Evolutionary conservation across 1,140 invertebrate genomes (phyloP).

Genomic region (Paraescarpia echinospica): DNA sequence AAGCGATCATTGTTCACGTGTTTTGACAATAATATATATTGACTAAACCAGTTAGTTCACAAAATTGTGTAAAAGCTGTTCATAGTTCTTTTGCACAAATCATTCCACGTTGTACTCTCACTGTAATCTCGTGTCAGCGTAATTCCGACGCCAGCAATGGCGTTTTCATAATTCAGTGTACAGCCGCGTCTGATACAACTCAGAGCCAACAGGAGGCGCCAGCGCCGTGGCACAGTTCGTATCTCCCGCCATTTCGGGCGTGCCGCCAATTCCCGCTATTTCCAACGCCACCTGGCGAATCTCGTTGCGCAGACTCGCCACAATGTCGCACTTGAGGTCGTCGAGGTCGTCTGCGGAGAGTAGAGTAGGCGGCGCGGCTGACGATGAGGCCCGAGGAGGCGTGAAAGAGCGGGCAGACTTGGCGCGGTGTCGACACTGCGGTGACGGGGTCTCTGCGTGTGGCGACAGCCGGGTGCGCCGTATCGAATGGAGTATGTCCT

Average conservation of each 20-base stretch:
- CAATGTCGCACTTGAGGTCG: constrained; percentile 52
- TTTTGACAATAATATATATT: not conserved
- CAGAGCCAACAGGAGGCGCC: constrained; percentile 37
- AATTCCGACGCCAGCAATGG: not conserved
- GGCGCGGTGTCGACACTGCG: not conserved
- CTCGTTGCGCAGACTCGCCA: constrained; percentile 48
- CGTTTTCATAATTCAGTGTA: constrained; percentile 50
- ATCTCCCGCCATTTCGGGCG: constrained; percentile 14
- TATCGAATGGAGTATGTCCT: constrained; percentile 56
- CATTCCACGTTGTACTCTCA: not conserved
- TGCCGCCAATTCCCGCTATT: constrained; percentile 29
- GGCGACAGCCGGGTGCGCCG: not conserved
- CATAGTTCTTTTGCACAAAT: not conserved
- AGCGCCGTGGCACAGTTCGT: constrained; percentile 28
- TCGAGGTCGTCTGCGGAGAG: constrained; percentile 44
- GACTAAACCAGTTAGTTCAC: not conserved
- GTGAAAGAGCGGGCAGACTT: not conserved
- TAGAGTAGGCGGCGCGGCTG: not conserved
- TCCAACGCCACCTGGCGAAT: constrained; percentile 43
- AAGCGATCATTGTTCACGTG: not conserved
- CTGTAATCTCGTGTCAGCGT: not conserved
- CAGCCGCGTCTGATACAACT: constrained; percentile 59
- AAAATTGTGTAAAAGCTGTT: not conserved
- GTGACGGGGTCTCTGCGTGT: not conserved
- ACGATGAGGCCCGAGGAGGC: constrained; percentile 42